A percentile compares a stretch with the other conserved stretches of the same genome.
phyloP scores from a whole-genome alignment of 2,113 vertebrate species.

The Anguilla rostrata region DNA sequence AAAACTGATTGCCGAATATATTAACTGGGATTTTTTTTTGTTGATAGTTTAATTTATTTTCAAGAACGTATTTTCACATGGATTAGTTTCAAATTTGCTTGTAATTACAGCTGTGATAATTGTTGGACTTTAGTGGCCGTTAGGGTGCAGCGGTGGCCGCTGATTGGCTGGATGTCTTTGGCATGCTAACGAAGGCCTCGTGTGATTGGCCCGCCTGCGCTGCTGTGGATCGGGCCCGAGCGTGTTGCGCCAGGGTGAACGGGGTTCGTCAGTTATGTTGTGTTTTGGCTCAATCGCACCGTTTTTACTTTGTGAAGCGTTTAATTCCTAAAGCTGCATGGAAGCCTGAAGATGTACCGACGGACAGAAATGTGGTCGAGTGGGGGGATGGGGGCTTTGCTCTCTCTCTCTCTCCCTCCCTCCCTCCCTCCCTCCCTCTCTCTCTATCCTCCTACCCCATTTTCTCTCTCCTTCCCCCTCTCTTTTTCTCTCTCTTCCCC shows the following conservation, averaged over 20 bases:
- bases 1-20: background rate
- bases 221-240: slow-evolving; percentile 48
- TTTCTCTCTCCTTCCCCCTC: slow-evolving; percentile 21
- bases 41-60: no score
- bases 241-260: slow-evolving; percentile 65
- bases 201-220: slow-evolving; percentile 43
- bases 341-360: slow-evolving; percentile 48
- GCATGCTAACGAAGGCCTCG: slow-evolving; percentile 47
- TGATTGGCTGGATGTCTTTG: slow-evolving; percentile 53
- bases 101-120: background rate
- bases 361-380: slow-evolving; percentile 57
- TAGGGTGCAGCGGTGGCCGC: background rate
- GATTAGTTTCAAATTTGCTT: no score
- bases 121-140: background rate
- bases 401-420: slow-evolving; percentile 44
- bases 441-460: no score
- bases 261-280: slow-evolving; percentile 61
- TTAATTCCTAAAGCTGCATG: slow-evolving; percentile 58
- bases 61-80: no score
- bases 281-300: slow-evolving; percentile 60
- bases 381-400: slow-evolving; percentile 36
- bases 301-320: slow-evolving; percentile 54
- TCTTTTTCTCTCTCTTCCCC: slow-evolving; percentile 39
- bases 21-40: no score
- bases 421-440: slow-evolving; percentile 35